Evolutionary conservation across 2,888 invertebrate genomes (phyloP).

Genomic region (Leistus spinibarbis): DNA sequence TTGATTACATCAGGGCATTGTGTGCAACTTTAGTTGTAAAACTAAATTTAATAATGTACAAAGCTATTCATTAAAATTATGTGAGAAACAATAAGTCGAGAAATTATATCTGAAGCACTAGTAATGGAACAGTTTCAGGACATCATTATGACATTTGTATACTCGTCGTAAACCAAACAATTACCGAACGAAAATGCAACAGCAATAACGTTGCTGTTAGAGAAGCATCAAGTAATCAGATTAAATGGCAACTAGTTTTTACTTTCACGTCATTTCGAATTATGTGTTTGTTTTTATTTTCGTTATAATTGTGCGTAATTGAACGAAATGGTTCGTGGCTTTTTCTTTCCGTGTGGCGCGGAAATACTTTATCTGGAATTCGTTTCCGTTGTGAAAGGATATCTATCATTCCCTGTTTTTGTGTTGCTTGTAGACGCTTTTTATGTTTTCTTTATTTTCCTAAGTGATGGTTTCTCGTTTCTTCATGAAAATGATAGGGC

Average conservation of each 20-base stretch:
- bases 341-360: slow-evolving; percentile 1
- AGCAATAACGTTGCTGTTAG: background rate
- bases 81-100: no score
- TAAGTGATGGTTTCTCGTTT: slow-evolving; percentile 19
- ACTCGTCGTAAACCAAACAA: no score
- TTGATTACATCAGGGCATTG: no score
- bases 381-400: slow-evolving; percentile 1
- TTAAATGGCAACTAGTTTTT: slow-evolving; percentile 30
- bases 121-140: no score
- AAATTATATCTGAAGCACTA: no score
- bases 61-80: no score
- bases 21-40: no score
- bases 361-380: background rate
- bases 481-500: background rate
- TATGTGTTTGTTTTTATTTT: slow-evolving; percentile 31
- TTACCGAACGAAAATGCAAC: background rate
- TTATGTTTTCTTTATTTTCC: slow-evolving; percentile 33
- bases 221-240: slow-evolving; percentile 23
- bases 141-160: background rate
- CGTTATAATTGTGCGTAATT: slow-evolving; percentile 36
- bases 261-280: slow-evolving; percentile 16
- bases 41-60: no score
- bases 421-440: background rate
- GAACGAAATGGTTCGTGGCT: slow-evolving; percentile 24
- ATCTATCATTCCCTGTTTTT: background rate